Conservation (phyloP, 2,797 vertebrate genomes). For the Anniella stebbinsi region DNA sequence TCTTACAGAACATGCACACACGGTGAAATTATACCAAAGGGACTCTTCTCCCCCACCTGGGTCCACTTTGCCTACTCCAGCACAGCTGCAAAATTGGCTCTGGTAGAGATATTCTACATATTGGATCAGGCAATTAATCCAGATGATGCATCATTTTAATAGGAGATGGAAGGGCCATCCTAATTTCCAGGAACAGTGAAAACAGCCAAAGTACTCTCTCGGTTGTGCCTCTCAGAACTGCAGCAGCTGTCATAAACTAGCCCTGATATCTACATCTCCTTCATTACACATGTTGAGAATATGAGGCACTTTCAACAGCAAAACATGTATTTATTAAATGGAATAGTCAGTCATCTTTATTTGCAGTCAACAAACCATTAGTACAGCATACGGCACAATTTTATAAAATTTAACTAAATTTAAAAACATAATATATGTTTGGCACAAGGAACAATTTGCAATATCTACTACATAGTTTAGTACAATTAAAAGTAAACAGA, state of each 20-base stretch:
- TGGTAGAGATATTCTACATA: background rate
- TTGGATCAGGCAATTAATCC: background rate
- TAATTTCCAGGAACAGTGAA: background rate
- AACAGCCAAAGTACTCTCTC: background rate
- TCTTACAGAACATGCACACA: background rate
- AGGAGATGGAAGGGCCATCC: background rate
- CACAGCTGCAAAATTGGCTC: conserved; percentile 5
- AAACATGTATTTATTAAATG: too few species aligned
- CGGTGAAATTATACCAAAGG: background rate
- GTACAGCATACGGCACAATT: too few species aligned
- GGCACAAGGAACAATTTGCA: too few species aligned
- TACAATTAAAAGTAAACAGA: too few species aligned
- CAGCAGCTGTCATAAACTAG: background rate
- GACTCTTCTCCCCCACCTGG: too few species aligned
- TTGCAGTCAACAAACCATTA: too few species aligned
- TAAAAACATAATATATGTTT: too few species aligned
- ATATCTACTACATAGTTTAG: too few species aligned
- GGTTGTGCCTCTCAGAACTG: background rate
- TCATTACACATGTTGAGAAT: background rate
- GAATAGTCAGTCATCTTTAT: too few species aligned
- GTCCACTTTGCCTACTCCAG: background rate
- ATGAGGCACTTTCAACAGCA: too few species aligned
- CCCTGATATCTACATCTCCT: background rate
- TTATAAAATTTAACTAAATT: too few species aligned
- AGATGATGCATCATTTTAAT: conserved; percentile 4